Conservation (phyloP, 2,888 invertebrate genomes). For the Caenorhabditis uteleia region DNA sequence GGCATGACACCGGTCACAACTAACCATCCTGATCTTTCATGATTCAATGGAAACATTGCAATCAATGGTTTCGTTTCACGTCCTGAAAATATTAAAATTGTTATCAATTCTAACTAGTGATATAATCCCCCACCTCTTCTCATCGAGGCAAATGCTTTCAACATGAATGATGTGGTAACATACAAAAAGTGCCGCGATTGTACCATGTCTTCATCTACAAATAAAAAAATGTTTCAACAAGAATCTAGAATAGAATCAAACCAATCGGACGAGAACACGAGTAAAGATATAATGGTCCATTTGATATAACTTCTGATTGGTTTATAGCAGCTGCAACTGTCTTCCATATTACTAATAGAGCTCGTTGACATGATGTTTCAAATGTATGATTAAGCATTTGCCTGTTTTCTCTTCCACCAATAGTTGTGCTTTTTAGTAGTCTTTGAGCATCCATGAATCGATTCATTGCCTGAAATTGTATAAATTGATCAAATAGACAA, state of each 20-base stretch:
- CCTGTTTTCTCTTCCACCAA: constrained; percentile 10
- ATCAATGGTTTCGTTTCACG: constrained; percentile 46
- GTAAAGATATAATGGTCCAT: constrained; percentile 40
- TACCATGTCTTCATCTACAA: constrained; percentile 33
- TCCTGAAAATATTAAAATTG: constrained; percentile 7
- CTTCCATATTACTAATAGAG: constrained; percentile 42
- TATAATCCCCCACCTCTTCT: constrained; percentile 12
- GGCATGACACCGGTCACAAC: constrained; percentile 57
- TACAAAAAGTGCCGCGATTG: constrained; percentile 50
- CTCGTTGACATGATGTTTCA: constrained; percentile 11
- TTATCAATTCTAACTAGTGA: too few relatives aligned
- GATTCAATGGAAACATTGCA: constrained; percentile 43
- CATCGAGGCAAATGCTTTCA: constrained; percentile 45
- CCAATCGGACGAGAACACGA: constrained; percentile 29
- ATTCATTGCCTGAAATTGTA: constrained; percentile 17
- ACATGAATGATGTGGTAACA: constrained; percentile 44
- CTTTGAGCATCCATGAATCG: constrained; percentile 14
- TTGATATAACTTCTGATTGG: constrained; percentile 47
- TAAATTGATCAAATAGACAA: neutral
- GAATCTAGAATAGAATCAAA: neutral
- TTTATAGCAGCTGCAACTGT: constrained; percentile 46
- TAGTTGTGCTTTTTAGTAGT: constrained; percentile 10
- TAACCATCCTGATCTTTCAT: constrained; percentile 39
- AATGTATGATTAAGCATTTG: constrained; percentile 13
- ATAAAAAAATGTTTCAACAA: neutral